phyloP scores from a whole-genome alignment of 2,888 invertebrate genomes.

The Diplolepis rosae region DNA sequence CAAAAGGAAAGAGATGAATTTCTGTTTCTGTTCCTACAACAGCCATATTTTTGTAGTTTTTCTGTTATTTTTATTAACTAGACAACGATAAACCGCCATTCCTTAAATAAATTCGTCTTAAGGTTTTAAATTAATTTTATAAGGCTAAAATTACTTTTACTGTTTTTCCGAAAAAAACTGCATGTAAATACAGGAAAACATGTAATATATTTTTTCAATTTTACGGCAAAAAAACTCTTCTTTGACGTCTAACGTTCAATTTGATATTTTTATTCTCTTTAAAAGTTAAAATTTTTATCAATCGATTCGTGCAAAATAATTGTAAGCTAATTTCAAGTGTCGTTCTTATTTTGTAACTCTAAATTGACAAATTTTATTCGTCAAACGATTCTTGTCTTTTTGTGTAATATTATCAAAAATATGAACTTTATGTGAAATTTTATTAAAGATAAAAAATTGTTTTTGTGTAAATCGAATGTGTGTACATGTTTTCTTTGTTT shows the following conservation, averaged over 20 bases:
- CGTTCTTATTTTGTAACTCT: constrained; percentile 30
- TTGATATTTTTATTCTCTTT: background rate
- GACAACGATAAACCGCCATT: constrained; percentile 18
- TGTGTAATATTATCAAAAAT: constrained; percentile 33
- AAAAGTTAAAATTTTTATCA: too few relatives aligned
- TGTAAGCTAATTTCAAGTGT: background rate
- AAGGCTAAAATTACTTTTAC: background rate
- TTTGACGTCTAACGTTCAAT: background rate
- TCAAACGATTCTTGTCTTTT: constrained; percentile 18
- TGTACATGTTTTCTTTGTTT: constrained; percentile 19
- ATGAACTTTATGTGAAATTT: constrained; percentile 18
- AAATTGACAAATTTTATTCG: constrained; percentile 25
- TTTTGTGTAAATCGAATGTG: background rate
- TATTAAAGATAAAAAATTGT: constrained; percentile 30
- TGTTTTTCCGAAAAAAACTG: constrained; percentile 51
- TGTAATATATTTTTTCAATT: constrained; percentile 42
- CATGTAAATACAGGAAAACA: constrained; percentile 55
- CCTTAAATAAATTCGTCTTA: constrained; percentile 6
- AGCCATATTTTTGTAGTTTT: background rate
- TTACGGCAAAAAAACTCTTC: background rate
- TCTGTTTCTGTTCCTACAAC: background rate
- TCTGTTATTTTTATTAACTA: constrained; percentile 1
- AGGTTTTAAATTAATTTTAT: constrained; percentile 9
- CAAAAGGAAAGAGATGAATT: background rate
- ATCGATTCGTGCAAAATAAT: background rate